Evolutionary conservation across 2,888 invertebrate genomes (phyloP), one percentile per base, ranked within the genome.

Genomic region (Hermodice carunculata): DNA sequence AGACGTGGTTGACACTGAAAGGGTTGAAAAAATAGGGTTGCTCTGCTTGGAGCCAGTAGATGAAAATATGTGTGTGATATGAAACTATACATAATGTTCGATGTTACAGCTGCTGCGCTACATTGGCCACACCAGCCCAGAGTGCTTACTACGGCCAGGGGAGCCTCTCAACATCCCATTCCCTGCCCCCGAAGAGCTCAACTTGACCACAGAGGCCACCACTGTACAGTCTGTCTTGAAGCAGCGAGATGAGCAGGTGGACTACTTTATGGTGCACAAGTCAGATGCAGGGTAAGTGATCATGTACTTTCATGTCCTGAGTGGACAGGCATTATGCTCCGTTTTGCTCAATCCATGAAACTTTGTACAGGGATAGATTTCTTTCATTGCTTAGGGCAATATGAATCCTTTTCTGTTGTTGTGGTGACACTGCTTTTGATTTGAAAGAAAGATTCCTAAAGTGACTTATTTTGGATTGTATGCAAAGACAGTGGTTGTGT

Each of bases 61-160:
- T n/a, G n/a, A n/a, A n/a, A n/a, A n/a, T n/a, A n/a, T n/a, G n/a
- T n/a, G n/a, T n/a, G n/a, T n/a, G n/a, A n/a, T n/a, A n/a, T n/a
- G n/a, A n/a, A n/a, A n/a, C n/a, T 3, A 43, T 43, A 43, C 43
- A 43, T 43, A 22, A n/a, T n/a, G 29, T 31, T 37, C 44, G 11
- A 24, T 46, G 3, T 77, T 81, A 2, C 79, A 95, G 95, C 89
- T 96, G 66, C 88, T 97, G 64, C 92, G 93, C 76, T 96, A 96
- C 87, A 92, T 98, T 79, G 95, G 95, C 0, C 91, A 93, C 85
- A 94, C 95, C 1, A 96, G 96, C 77, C 93, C 96, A 0, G 97
- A 98, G 85, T 94, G 95, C 81, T 87, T 92, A 49, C 89, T 91
- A 64, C 88, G 87, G 57, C 87, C 89, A 62, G 92, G 92, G 34